Evolutionary conservation across 92 coral and sea anemone genomes (phyloP).

Genomic region (Porites evermanni): DNA sequence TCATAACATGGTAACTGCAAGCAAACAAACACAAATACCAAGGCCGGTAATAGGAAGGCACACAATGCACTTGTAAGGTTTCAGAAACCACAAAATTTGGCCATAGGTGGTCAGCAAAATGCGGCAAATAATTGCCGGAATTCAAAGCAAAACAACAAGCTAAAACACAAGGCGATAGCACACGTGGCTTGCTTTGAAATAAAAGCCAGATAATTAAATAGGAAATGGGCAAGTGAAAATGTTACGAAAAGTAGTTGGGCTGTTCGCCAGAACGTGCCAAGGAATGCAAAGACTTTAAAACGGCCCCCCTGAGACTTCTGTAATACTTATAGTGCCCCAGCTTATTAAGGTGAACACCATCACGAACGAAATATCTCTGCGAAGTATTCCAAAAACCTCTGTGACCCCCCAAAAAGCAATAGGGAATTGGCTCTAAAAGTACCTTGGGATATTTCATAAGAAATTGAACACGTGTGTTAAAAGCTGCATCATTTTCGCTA

Average conservation of each 20-base stretch:
- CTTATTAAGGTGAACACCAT: slow-evolving; percentile 14
- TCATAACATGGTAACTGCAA: not conserved
- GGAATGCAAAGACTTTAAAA: not conserved
- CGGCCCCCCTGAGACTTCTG: slow-evolving; percentile 53
- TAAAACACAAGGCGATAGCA: no score
- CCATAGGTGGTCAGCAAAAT: not conserved
- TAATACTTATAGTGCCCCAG: slow-evolving; percentile 5
- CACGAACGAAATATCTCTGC: slow-evolving; percentile 6
- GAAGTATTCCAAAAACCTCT: slow-evolving; percentile 36
- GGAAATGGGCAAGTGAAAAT: not conserved
- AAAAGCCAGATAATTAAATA: not conserved
- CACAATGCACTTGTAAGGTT: not conserved
- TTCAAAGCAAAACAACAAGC: no score
- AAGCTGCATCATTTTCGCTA: not conserved
- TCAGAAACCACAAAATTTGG: not conserved
- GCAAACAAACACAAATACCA: not conserved
- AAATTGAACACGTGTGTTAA: not conserved
- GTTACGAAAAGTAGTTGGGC: not conserved
- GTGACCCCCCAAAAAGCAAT: slow-evolving; percentile 26
- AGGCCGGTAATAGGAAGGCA: not conserved
- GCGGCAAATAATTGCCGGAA: not conserved
- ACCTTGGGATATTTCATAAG: not conserved
- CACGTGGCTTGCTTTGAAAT: no score
- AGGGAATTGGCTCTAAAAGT: slow-evolving; percentile 20
- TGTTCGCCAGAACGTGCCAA: not conserved